These are phyloP conservation scores for Volucella bombylans DNA, from an alignment of 2,888 invertebrate species.

Conservation along the genomic window DNA sequence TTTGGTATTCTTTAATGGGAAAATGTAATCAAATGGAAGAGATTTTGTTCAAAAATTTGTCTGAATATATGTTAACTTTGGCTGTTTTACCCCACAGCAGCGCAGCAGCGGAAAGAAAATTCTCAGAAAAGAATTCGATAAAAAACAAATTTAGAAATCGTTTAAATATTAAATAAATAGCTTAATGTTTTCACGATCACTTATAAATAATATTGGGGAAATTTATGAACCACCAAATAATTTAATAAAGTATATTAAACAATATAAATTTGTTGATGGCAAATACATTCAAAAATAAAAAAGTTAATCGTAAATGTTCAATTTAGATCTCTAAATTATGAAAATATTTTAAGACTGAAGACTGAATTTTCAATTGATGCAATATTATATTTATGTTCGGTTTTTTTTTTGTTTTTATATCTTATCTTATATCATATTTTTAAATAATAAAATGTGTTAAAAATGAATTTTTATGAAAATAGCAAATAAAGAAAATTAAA, in stretches of 20 bases:
- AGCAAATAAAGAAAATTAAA: no score
- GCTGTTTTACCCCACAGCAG: slow-evolving; percentile 36
- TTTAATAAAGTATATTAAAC: no score
- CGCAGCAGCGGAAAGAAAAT: slow-evolving; percentile 33
- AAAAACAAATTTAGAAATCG: slow-evolving; percentile 33
- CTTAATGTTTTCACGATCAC: slow-evolving; percentile 32
- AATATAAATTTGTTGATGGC: no score
- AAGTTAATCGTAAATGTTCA: no score
- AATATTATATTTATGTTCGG: no score
- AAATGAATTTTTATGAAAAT: no score
- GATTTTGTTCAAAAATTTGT: slow-evolving; percentile 14
- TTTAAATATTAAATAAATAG: slow-evolving; percentile 14
- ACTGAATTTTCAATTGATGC: no score
- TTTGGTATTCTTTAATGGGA: slow-evolving; percentile 29
- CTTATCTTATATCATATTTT: no score
- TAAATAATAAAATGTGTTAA: no score
- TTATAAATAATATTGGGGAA: background rate
- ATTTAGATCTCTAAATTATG: slow-evolving; percentile 4
- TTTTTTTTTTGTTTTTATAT: no score
- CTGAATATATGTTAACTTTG: slow-evolving; percentile 29
- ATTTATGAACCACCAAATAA: no score
- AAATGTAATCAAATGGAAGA: slow-evolving; percentile 17
- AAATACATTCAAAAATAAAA: no score
- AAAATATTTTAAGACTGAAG: background rate
- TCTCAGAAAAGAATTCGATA: slow-evolving; percentile 28